Base-by-base conservation (phyloP, 2,888 invertebrate species). In the Sinohyriopsis cumingii region DNA sequence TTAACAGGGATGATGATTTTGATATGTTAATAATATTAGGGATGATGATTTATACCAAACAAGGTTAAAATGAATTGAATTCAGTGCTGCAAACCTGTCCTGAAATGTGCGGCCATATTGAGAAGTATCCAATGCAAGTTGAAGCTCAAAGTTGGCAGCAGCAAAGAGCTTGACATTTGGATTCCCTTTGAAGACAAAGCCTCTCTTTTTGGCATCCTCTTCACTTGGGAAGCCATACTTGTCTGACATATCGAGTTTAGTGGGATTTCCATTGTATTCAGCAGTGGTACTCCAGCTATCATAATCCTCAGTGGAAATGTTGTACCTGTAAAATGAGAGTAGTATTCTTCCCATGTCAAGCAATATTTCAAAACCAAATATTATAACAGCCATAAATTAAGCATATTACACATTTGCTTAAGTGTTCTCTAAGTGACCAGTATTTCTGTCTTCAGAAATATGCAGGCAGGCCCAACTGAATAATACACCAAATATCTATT, bases 101-200 rank as follows among this genome's bases (percentile, higher is more conserved):
- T 90, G 88, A 74, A 90, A 90, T 7, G 84, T 83, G 55, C 90
- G 73, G 5, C 89, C 89, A 85, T 77, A 90, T 81, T 90, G 89
- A 18, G 88, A 87, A 1, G 90, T 90, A 76, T 90, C 87, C 24
- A 90, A 76, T 5, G 89, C 89, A n/a, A 90, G 77, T 56, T 82
- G 77, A 0, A 89, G 81, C 19, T 81, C 76, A 69, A 89, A 82
- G 61, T 83, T 74, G 4, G 81, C 73, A 68, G 83, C 83, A 24
- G 76, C 83, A 79, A 90, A 90, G 24, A 90, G 70, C 69, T 89
- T 76, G 20, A 90, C 86, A 53, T 82, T 76, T 5, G 90, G 89
- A 69, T 90, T 86, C 63, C 85, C 86, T 69, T 88, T 79, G 69
- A 89, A 87, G 19, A 82, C 75, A 69, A 86, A 90, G 20, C 89